Percentiles rank a stretch among this genome's conserved stretches.
Evolutionary conservation across 1,140 invertebrate genomes (phyloP).

Genomic region (Trissolcus basalis): DNA sequence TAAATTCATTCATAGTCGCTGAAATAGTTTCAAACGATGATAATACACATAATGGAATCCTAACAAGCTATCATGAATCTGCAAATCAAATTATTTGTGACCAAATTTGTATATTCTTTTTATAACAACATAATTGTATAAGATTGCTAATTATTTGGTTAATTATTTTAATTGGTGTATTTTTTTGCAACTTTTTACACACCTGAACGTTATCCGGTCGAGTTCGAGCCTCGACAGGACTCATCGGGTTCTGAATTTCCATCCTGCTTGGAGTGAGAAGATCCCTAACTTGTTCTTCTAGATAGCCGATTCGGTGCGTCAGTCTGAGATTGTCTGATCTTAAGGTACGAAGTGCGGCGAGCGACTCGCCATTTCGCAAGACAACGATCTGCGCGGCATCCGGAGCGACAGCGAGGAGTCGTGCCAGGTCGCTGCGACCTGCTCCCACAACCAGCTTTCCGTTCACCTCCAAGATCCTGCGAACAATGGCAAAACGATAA

Average conservation of each 20-base stretch:
- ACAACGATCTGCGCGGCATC: conserved; percentile 75
- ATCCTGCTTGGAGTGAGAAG: conserved; percentile 74
- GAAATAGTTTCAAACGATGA: too few species aligned
- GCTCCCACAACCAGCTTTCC: conserved; percentile 84
- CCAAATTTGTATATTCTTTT: too few species aligned
- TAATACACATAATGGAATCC: too few species aligned
- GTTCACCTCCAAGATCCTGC: conserved; percentile 89
- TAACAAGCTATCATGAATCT: too few species aligned
- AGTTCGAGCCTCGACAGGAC: conserved; percentile 33
- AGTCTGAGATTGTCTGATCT: conserved; percentile 88
- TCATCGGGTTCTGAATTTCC: conserved; percentile 55
- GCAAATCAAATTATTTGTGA: too few species aligned
- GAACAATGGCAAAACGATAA: conserved; percentile 36
- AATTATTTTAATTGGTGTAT: too few species aligned
- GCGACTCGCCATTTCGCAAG: conserved; percentile 76
- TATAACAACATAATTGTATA: too few species aligned
- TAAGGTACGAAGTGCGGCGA: conserved; percentile 79
- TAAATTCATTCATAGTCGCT: too few species aligned
- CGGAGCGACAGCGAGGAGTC: conserved; percentile 79
- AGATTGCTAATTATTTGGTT: too few species aligned
- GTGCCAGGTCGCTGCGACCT: conserved; percentile 81
- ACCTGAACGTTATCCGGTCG: conserved; percentile 66
- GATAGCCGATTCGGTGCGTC: conserved; percentile 90
- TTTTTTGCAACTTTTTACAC: too few species aligned
- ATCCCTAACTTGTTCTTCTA: conserved; percentile 90